Percentiles rank a stretch among this genome's conserved stretches.
phyloP scores from a whole-genome alignment of 2,113 vertebrate genomes.

The Dromas ardeola region DNA sequence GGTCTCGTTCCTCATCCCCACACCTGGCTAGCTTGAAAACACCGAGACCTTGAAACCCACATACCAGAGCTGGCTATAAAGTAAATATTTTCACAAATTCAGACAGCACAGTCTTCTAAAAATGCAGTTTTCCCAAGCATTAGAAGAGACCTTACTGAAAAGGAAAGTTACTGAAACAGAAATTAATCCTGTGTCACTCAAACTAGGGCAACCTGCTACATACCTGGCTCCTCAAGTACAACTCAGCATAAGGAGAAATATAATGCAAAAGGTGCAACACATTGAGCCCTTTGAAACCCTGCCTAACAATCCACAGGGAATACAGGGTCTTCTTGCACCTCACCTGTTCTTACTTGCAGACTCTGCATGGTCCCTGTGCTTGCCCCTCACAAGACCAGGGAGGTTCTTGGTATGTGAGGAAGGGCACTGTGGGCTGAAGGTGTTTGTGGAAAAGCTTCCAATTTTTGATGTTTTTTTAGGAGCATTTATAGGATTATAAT shows the following conservation, averaged over 20 bases:
- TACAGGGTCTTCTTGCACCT: not conserved
- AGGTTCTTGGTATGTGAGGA: not conserved
- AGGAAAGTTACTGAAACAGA: no score
- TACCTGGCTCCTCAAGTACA: not conserved
- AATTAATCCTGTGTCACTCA: no score
- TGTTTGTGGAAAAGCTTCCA: not conserved
- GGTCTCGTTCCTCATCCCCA: no score
- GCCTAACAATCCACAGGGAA: not conserved
- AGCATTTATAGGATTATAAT: not conserved
- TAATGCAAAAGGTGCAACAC: not conserved
- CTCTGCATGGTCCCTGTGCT: not conserved
- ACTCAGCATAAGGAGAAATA: not conserved
- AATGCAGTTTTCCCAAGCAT: no score
- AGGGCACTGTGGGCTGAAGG: not conserved
- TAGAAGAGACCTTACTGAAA: no score
- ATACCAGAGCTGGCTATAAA: no score
- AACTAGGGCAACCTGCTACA: not conserved
- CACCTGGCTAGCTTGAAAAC: no score
- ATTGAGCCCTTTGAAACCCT: not conserved
- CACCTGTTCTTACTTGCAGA: not conserved
- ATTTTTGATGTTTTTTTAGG: not conserved
- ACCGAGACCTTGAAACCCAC: no score
- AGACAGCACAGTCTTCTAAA: no score
- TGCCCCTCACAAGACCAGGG: not conserved
- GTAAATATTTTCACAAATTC: no score